Conservation (phyloP, 2,888 invertebrate genomes). For the Cheilosia impressa region DNA sequence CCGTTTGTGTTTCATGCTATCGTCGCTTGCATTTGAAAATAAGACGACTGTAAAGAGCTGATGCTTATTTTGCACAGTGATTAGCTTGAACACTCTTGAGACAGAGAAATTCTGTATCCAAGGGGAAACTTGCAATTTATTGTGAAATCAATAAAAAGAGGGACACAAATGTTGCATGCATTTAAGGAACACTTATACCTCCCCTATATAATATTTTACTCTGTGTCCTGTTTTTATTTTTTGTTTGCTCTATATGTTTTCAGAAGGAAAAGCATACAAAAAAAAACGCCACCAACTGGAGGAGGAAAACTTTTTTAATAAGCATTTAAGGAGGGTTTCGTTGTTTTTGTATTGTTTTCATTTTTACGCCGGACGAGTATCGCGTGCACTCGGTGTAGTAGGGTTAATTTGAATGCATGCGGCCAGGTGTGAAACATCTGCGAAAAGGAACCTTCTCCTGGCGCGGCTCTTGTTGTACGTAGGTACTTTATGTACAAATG, state of each 20-base stretch:
- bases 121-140: conserved; percentile 31
- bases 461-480: conserved; percentile 27
- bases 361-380: conserved; percentile 9
- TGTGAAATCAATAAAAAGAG: conserved; percentile 58
- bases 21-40: conserved; percentile 26
- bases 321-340: conserved; percentile 61
- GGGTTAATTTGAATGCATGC: conserved; percentile 74
- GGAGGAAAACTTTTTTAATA: conserved; percentile 66
- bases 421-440: conserved; percentile 75
- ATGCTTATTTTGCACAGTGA: conserved; percentile 37
- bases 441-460: conserved; percentile 35
- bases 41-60: conserved; percentile 37
- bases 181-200: conserved; percentile 58
- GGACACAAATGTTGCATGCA: conserved; percentile 65
- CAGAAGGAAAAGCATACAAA: conserved; percentile 10
- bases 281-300: conserved; percentile 4
- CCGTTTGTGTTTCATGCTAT: conserved; percentile 24
- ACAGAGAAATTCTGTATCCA: conserved; percentile 29
- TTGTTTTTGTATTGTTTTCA: conserved; percentile 9
- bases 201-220: not conserved
- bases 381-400: conserved; percentile 43
- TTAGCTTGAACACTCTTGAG: conserved; percentile 43
- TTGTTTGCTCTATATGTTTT: conserved; percentile 33
- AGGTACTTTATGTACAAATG: conserved; percentile 20
- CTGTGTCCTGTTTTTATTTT: conserved; percentile 2